Base-by-base conservation (phyloP, 2,113 vertebrate genomes). In the Cavia aperea region DNA sequence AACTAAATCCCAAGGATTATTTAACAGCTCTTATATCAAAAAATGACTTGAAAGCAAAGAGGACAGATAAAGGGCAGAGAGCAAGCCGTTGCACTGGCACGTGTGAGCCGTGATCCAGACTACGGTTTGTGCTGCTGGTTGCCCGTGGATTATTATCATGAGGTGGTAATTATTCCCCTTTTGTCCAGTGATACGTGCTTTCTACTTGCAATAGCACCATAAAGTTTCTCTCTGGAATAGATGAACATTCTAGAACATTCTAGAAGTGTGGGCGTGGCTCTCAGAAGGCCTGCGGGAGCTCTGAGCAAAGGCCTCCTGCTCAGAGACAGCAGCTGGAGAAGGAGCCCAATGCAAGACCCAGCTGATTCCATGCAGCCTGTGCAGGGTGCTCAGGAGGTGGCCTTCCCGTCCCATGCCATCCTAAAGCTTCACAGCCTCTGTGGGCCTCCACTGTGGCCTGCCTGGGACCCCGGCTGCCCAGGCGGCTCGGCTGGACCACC, bases 41-140 rank as follows among this genome's bases (percentile, higher is more conserved):
- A 75, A 77, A 49, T 66, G 46, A 58, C 31, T 54, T 73, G 86
- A 26, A 63, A 54, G 13, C 46, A 84, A 39, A 15, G 54, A 60
- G 12, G 46, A 51, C 36, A 75, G 14, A 31, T 19, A 39, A 4
- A 23, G 31, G 19, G 12, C 5, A 15, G 82, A 81, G n/a, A 18
- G 7, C 5, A 14, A 8, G 11, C 6, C 0, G 0, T 65, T 51
- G 24, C 16, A 1, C 62, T 0, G 3, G 49, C 0, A 2, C 11
- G 1, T 19, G 2, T 1, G 6, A 19, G 29, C 26, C 1, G 0
- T 7, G 8, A 11, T 66, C 58, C 39, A 1, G 4, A 39, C 16
- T 0, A 6, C 5, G 14, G 43, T 36, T 7, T 16, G 16, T 36
- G 31, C 0, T 21, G 24, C 24, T 4, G 11, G 0, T 9, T 0